Evolutionary conservation across 1,140 invertebrate genomes (phyloP), one percentile per base, ranked within the genome.

Genomic region (Coenobita brevimanus): DNA sequence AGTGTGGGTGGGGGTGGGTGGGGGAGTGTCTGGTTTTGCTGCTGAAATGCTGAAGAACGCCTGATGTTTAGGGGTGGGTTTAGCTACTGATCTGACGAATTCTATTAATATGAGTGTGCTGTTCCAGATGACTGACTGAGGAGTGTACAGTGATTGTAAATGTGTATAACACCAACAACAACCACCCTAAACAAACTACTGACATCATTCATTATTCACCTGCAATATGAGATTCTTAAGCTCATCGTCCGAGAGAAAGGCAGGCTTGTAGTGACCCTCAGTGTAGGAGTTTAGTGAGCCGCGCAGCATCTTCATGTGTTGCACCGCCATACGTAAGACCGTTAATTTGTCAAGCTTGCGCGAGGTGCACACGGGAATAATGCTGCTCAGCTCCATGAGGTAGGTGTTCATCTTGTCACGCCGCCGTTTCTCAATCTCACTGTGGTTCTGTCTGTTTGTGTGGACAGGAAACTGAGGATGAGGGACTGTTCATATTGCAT

Each of bases 381-480:
- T 96, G 1, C 95, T 94, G 41, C 97, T 97, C 43, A 99, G 92
- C 92, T 99, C 97, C 0, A 96, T 96, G 86, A 99, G 98, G 92
- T 98, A 98, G 0, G 96, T 97, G 93, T 98, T 98, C 97, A 99
- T 99, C 93, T 99, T 99, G 92, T 99, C 97, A 24, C 98, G 94
- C 2, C 98, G 94, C 0, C 97, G 93, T 92, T 98, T 98, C 92
- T 99, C 98, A 87, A 99, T 98, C 93, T 98, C 97, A 92, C 97
- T 98, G 93, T 99, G 97, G 93, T 98, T 98, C 93, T 98, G 96
- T 90, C 96, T 96, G 91, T 13, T 62, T 36, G 36, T 30, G 36
- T 41, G 71, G 17, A 60, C 24, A 79, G 6, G 62, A 36, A 30
- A 15, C 43, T 38, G 6, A 62, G 24, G 54, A n/a, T 30, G 33